Conservation (phyloP, 1,140 invertebrate genomes). For the Nasonia vitripennis region DNA sequence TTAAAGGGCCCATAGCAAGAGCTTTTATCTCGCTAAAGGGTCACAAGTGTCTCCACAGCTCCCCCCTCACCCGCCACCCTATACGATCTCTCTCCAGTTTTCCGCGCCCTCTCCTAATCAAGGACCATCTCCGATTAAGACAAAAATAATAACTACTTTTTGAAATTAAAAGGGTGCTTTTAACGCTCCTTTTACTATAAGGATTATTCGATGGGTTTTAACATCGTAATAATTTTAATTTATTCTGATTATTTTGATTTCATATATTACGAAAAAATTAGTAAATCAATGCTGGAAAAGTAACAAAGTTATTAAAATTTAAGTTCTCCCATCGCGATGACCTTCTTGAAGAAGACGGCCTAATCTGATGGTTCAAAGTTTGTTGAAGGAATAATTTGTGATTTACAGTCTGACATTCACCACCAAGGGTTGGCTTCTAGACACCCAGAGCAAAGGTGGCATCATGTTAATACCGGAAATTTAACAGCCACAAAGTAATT, state of each 20-base stretch:
- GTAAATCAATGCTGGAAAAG: no score
- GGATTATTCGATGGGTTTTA: no score
- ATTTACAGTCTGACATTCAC: background rate
- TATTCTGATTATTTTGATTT: no score
- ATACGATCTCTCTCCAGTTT: constrained; percentile 1
- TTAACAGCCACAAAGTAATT: constrained; percentile 66
- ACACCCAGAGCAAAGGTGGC: background rate
- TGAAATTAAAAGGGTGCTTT: background rate
- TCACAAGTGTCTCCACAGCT: background rate
- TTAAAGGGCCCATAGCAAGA: background rate
- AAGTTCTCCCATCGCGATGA: no score
- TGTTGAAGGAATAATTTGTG: background rate
- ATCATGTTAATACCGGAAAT: constrained; percentile 62
- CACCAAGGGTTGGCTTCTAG: background rate
- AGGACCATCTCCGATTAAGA: constrained; percentile 3
- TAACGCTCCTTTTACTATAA: no score
- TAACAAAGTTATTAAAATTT: no score
- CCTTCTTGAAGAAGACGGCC: no score
- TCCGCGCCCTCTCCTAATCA: background rate
- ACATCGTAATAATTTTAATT: no score
- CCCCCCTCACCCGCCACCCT: background rate
- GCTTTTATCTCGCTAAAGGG: constrained; percentile 43
- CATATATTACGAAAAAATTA: no score
- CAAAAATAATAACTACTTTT: constrained; percentile 6
- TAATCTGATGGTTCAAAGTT: background rate